These are phyloP conservation scores for Vidua macroura DNA, from an alignment of 2,113 vertebrate genomes.

Conservation along the genomic window DNA sequence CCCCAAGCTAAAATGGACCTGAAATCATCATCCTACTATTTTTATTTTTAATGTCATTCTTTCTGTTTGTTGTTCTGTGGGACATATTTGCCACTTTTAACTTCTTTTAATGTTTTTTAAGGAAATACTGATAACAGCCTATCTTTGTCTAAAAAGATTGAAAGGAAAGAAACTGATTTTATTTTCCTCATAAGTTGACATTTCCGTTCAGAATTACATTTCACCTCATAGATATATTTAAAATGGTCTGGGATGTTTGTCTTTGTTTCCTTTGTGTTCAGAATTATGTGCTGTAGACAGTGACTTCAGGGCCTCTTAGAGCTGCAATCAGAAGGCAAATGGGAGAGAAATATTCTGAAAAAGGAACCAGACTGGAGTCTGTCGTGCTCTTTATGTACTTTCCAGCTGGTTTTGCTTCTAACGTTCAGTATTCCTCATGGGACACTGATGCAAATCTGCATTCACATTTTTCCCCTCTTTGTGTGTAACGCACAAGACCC, in stretches of 20 bases:
- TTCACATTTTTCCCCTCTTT: neutral
- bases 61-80: neutral
- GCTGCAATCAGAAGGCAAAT: constrained; percentile 2
- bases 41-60: neutral
- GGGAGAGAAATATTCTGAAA: neutral
- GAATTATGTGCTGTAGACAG: neutral
- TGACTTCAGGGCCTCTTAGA: neutral
- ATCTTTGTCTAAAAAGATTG: neutral
- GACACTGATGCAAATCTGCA: constrained; percentile 16
- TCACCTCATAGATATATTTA: neutral
- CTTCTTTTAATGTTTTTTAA: neutral
- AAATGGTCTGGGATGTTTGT: neutral
- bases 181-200: accelerated
- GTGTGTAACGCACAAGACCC: neutral
- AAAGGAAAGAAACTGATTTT: neutral
- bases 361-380: neutral
- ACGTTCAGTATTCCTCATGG: constrained; percentile 24
- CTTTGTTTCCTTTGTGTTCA: neutral
- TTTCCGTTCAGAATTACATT: neutral
- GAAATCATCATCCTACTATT: neutral
- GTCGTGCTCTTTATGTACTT: constrained; percentile 15
- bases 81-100: neutral
- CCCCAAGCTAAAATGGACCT: neutral
- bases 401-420: constrained; percentile 54
- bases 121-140: neutral